Base-by-base conservation (phyloP, 2,113 vertebrate genomes). In the Cygnus atratus region DNA sequence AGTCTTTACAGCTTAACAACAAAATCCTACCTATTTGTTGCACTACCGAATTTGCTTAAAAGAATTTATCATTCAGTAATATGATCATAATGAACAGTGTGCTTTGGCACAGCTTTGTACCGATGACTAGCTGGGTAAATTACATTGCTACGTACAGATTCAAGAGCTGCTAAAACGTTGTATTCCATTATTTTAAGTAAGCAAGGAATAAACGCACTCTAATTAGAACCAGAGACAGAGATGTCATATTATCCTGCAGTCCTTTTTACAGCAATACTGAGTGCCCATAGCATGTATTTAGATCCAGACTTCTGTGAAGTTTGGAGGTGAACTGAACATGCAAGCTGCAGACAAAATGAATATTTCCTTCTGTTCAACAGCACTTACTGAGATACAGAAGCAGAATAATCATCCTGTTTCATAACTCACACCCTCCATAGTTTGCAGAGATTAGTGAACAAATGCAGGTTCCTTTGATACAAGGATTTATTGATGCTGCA, bases 281-380 rank as follows among this genome's bases (percentile, higher is more conserved):
- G 14, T 26, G 44, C 48, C 20, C 0, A 0, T 22, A 21, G 13
- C 2, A 1, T 1, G 0, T 14, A 41, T 81, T 81, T 31, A 73
- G 41, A 41, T 55, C 21, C 48, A 85, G 35, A 7, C 7, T 83
- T 83, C 57, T 50, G 52, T 62, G 41, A n/a, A 48, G 37, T 21
- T 48, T n/a, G 28, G n/a, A 83, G 48, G 33, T 37, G 20, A 88
- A 59, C 22, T 3, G 46, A 83, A 33, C 22, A 1, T 3, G 33
- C 33, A 57, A 82, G 54, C 66, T 88, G 58, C 63, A 79, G 72
- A n/a, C 24, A 86, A 77, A 92, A 92, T 43, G 6, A 61, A 3
- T 54, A 41, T 78, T 80, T 84, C 25, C 46, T 65, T 59, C 68
- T 37, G 28, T 17, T 54, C 44, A 91, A 43, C 48, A 70, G 43